Evolutionary conservation across 1,140 invertebrate genomes (phyloP).

Genomic region (Adelges cooleyi): DNA sequence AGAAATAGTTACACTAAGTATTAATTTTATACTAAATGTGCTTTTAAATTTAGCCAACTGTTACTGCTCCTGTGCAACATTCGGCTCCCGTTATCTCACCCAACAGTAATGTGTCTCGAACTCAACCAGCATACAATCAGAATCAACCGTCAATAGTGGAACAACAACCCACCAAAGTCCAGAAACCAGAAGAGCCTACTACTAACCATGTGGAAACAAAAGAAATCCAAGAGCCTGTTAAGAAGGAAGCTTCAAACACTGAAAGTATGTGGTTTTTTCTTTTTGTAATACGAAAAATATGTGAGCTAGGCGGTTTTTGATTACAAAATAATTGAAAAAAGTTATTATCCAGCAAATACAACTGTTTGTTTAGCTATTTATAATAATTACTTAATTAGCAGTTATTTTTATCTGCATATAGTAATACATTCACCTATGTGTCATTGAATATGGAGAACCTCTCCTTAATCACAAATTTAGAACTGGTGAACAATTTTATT

Average conservation of each 20-base stretch:
- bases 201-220: slow-evolving; percentile 6
- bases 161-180: slow-evolving; percentile 15
- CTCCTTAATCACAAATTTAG: no score
- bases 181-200: slow-evolving; percentile 4
- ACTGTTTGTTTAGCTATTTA: no score
- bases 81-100: background rate
- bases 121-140: background rate
- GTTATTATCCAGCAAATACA: no score
- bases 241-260: background rate
- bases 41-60: slow-evolving; percentile 8
- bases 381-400: no score
- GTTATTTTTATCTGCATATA: no score
- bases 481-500: no score
- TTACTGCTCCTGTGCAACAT: slow-evolving; percentile 16
- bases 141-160: background rate
- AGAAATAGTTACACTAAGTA: background rate
- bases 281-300: no score
- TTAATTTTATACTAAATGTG: background rate
- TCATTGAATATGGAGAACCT: no score
- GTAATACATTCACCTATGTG: no score
- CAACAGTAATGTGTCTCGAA: background rate
- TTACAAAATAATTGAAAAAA: no score
- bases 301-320: no score
- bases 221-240: slow-evolving; percentile 14
- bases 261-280: slow-evolving; percentile 12